Conservation (phyloP, 2,888 invertebrate species). For the Hermodice carunculata region DNA sequence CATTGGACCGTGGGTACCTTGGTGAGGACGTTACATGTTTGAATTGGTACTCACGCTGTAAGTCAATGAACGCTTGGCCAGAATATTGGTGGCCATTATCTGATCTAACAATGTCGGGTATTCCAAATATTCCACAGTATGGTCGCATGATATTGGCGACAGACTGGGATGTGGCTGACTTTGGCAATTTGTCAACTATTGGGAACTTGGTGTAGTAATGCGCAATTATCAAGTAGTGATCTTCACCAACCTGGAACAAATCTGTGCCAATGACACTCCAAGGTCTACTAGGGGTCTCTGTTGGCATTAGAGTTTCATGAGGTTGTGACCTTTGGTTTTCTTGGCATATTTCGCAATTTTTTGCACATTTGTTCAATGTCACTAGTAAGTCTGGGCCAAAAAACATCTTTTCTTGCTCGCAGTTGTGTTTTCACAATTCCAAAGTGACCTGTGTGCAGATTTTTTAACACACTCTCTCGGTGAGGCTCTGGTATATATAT, state of each 20-base stretch:
- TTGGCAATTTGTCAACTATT: background rate
- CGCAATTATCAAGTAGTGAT: background rate
- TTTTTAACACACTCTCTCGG: background rate
- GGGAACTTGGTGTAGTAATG: background rate
- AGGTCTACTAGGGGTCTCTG: background rate
- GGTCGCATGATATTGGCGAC: background rate
- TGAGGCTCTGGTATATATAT: background rate
- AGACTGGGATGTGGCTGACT: background rate
- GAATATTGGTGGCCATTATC: background rate
- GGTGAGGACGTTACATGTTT: background rate
- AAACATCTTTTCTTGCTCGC: background rate
- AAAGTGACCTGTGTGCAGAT: background rate
- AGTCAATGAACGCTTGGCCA: background rate
- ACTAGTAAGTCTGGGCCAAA: background rate
- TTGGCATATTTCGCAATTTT: background rate
- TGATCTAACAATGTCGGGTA: background rate
- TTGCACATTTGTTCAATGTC: background rate
- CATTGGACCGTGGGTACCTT: no score
- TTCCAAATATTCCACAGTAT: background rate
- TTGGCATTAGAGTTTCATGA: background rate
- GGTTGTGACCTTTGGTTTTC: background rate
- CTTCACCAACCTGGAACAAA: background rate
- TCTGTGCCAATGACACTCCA: background rate
- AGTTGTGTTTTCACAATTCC: background rate
- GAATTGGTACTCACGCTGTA: background rate